Evolutionary conservation across 1,140 invertebrate genomes (phyloP).

Genomic region (Leptinotarsa lineolata): DNA sequence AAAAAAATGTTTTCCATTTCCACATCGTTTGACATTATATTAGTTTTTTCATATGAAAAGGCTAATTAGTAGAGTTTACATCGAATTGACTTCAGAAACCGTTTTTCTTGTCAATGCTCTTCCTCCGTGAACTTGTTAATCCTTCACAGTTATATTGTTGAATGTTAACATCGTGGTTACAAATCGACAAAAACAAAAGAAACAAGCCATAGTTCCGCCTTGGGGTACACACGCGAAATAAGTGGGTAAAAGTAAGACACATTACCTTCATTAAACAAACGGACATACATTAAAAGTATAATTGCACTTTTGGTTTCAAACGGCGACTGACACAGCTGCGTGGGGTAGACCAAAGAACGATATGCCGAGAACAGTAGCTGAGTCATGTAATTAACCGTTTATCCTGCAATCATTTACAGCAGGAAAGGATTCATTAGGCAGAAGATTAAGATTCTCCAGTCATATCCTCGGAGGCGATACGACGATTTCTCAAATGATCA

Average conservation of each 20-base stretch:
- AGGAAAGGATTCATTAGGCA: background rate
- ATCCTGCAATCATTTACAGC: conserved; percentile 8
- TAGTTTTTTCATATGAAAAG: too few species aligned
- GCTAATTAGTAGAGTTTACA: too few species aligned
- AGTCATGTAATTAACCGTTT: conserved; percentile 17
- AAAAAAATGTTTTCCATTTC: too few species aligned
- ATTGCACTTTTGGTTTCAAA: background rate
- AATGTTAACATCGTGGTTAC: conserved; percentile 8
- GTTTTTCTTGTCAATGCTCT: background rate
- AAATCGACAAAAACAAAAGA: background rate
- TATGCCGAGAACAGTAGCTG: conserved; percentile 12
- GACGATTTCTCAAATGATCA: too few species aligned
- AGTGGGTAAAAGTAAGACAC: background rate
- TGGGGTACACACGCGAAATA: background rate
- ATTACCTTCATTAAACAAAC: background rate
- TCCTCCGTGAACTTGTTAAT: background rate
- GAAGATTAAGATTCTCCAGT: background rate
- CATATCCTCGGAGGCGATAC: background rate
- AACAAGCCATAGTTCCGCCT: conserved; percentile 4
- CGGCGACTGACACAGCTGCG: background rate
- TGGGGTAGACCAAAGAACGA: background rate
- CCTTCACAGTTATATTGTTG: background rate
- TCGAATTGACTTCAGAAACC: background rate
- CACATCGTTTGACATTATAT: too few species aligned
- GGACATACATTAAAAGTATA: background rate